Evolutionary conservation across 2,888 invertebrate species (phyloP).

Genomic region (Microctonus aethiopoides): DNA sequence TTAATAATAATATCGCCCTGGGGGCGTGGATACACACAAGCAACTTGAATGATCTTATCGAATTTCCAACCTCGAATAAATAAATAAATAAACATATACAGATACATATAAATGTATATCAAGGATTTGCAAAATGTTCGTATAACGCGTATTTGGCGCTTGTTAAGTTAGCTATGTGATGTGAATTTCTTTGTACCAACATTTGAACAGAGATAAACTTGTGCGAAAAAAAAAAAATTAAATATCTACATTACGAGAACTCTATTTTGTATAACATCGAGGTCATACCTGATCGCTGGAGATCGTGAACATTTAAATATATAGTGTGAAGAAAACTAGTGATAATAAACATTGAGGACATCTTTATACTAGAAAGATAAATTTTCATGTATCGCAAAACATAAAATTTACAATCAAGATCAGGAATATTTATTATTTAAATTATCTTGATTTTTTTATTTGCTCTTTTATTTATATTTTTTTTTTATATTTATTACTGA

Average conservation of each 20-base stretch:
- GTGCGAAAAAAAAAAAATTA: background rate
- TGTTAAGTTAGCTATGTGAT: background rate
- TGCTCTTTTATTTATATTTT: no score
- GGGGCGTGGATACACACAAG: conserved; percentile 16
- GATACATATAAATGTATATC: background rate
- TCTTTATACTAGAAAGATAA: background rate
- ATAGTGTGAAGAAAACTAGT: no score
- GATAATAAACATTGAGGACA: background rate
- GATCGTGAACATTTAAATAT: no score
- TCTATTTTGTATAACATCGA: no score
- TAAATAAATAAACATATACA: background rate
- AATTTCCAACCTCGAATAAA: conserved; percentile 9
- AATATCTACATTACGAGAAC: no score
- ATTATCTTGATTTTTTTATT: background rate
- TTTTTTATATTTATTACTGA: background rate
- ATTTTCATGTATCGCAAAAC: background rate
- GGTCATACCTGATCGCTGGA: no score
- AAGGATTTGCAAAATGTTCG: conserved; percentile 9
- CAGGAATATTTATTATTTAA: background rate
- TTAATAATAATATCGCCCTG: conserved; percentile 21
- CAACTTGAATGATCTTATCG: conserved; percentile 1
- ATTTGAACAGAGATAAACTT: background rate
- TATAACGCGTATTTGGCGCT: background rate
- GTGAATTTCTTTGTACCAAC: background rate
- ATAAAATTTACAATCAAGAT: background rate